Conservation (phyloP, 2,797 vertebrate genomes). For the Tragelaphus oryx region DNA sequence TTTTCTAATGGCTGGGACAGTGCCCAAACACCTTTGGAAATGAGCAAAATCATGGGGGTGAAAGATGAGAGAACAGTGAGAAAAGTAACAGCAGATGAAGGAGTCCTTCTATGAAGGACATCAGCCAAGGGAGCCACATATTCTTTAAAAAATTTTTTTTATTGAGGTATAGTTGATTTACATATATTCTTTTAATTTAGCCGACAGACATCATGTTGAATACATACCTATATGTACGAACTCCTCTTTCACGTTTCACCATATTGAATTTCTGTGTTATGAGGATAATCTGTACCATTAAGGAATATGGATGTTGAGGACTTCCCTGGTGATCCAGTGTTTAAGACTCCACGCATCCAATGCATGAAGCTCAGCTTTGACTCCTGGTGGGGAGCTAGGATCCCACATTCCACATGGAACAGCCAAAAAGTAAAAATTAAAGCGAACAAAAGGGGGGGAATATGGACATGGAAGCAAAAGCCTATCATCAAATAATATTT, state of each 20-base stretch:
- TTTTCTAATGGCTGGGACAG: not conserved
- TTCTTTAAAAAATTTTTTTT: not conserved
- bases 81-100: not conserved
- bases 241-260: not conserved
- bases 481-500: conserved; percentile 11
- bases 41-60: not conserved
- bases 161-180: not conserved
- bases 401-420: not conserved
- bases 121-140: not conserved
- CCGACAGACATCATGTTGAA: not conserved
- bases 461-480: not conserved
- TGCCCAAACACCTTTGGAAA: not conserved
- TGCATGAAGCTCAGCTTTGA: not conserved
- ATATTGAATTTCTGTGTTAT: not conserved
- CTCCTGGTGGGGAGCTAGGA: not conserved
- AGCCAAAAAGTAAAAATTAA: not conserved
- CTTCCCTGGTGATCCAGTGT: not conserved
- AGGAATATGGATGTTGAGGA: not conserved
- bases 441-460: not conserved
- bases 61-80: not conserved
- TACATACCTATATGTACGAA: not conserved
- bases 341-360: not conserved
- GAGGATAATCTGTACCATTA: not conserved
- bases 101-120: not conserved
- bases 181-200: not conserved